Conservation (phyloP, 2,797 vertebrate species). For the Chaenodraco wilsoni region DNA sequence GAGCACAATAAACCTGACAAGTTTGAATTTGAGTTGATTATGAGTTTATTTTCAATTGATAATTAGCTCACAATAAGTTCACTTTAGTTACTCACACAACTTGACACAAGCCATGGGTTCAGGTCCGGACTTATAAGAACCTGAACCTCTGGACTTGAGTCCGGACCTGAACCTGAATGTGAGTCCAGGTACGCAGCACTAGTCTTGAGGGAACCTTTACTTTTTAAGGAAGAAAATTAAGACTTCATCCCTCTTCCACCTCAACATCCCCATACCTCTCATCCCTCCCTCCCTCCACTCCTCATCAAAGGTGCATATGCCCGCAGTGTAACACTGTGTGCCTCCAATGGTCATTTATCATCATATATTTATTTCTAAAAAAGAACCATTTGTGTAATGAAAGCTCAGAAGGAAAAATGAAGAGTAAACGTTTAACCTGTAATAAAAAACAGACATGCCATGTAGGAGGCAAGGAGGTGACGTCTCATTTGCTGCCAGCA, state of each 20-base stretch:
- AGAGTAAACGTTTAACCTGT: constrained; percentile 64
- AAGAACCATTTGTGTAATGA: constrained; percentile 71
- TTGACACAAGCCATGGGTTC: too few species aligned
- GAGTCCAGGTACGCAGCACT: too few species aligned
- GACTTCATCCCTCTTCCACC: constrained; percentile 35
- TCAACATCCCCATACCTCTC: constrained; percentile 42
- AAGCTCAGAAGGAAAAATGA: constrained; percentile 54
- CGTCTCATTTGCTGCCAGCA: constrained; percentile 73
- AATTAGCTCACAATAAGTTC: too few species aligned
- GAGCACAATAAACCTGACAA: too few species aligned
- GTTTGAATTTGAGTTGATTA: too few species aligned
- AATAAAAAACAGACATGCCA: constrained; percentile 84
- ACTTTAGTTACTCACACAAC: too few species aligned
- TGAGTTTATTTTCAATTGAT: too few species aligned
- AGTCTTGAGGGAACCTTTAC: constrained; percentile 33
- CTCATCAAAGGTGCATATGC: constrained; percentile 61
- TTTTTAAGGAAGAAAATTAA: constrained; percentile 41
- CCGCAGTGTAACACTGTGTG: constrained; percentile 48
- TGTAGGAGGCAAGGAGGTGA: constrained; percentile 71
- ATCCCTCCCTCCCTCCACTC: constrained; percentile 47
- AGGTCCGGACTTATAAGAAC: too few species aligned
- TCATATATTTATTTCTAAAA: constrained; percentile 65
- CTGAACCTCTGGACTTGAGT: too few species aligned
- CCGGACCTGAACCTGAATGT: too few species aligned
- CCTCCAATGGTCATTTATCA: constrained; percentile 77